phyloP scores from a whole-genome alignment of 2,113 vertebrate species.

The Vombatus ursinus region DNA sequence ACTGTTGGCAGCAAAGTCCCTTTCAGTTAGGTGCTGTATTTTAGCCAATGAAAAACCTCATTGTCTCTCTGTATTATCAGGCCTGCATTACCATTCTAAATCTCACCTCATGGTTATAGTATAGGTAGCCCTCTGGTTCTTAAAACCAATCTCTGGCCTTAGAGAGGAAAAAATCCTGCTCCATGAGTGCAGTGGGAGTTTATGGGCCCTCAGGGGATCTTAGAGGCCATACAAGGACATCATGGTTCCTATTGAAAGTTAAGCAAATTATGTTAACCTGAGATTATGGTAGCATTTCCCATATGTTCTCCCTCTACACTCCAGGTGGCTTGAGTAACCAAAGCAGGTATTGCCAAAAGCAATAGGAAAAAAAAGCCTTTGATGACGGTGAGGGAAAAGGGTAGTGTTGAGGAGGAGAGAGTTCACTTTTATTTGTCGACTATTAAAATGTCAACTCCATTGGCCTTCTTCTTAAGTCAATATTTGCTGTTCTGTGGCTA shows the following conservation, averaged over 20 bases:
- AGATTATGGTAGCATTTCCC: constrained; percentile 56
- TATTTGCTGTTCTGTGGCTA: constrained; percentile 79
- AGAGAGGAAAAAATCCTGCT: neutral
- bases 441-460: constrained; percentile 78
- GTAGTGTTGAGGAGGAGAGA: constrained; percentile 15
- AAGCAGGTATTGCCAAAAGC: constrained; percentile 8
- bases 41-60: neutral
- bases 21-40: neutral
- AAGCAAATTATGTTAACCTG: constrained; percentile 14
- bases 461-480: constrained; percentile 77
- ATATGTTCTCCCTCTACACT: constrained; percentile 44
- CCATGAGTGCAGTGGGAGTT: neutral
- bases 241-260: constrained; percentile 35
- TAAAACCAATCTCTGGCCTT: neutral
- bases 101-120: neutral
- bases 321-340: constrained; percentile 13
- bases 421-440: constrained; percentile 70
- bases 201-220: neutral
- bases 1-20: neutral
- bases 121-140: neutral
- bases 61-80: neutral
- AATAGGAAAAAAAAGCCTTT: constrained; percentile 39
- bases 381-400: neutral
- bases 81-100: neutral
- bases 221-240: neutral